Conservation (phyloP, 92 coral and sea anemone species). For the Anthopleura xanthogrammica region DNA sequence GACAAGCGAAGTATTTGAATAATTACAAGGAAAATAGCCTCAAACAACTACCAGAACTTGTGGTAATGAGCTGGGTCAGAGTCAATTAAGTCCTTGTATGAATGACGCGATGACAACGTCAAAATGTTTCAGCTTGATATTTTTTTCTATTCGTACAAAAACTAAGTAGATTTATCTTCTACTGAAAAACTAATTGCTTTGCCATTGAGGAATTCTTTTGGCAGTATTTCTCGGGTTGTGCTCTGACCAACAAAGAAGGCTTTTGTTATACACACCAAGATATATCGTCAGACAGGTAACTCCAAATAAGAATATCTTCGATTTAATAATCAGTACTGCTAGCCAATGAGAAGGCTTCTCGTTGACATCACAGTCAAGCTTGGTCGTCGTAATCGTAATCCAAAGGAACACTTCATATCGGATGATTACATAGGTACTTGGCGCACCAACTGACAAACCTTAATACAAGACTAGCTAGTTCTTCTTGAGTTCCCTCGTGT, state of each 20-base stretch:
- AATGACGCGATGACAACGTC: background rate
- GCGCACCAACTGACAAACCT: background rate
- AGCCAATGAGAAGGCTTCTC: conserved; percentile 13
- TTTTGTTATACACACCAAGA: background rate
- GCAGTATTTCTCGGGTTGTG: background rate
- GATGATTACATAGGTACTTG: background rate
- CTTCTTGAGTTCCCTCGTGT: background rate
- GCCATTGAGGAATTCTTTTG: background rate
- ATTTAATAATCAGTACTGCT: conserved; percentile 6
- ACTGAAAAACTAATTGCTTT: background rate
- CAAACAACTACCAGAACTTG: background rate
- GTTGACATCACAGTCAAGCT: conserved; percentile 21
- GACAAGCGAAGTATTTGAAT: background rate
- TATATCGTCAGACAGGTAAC: background rate
- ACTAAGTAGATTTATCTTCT: background rate
- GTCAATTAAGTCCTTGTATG: background rate
- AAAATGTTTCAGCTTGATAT: background rate
- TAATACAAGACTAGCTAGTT: background rate
- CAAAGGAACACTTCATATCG: conserved; percentile 25
- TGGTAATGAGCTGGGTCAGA: background rate
- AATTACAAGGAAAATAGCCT: background rate
- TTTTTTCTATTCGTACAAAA: background rate
- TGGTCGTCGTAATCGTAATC: background rate
- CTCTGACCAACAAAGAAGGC: background rate
- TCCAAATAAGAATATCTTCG: conserved; percentile 7